These are phyloP conservation scores for Embidobia sp. DNA, from an alignment of 2,888 invertebrate genomes.

Conservation along the genomic window DNA sequence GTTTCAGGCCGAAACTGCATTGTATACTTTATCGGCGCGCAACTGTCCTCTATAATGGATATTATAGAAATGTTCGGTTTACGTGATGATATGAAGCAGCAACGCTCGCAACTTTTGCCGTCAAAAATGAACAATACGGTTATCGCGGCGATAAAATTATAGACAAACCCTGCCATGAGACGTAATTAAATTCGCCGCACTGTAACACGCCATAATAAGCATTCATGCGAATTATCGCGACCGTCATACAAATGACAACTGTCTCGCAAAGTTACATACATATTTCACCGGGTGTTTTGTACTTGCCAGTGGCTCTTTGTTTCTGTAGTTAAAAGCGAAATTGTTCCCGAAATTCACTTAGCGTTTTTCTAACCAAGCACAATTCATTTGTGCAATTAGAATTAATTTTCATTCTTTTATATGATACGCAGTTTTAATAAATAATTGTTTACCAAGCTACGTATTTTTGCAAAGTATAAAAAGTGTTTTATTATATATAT, in stretches of 20 bases:
- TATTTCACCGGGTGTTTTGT: conserved; percentile 5
- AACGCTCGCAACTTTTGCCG: neutral
- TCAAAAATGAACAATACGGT: conserved; percentile 15
- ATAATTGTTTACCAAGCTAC: no score
- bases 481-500: no score
- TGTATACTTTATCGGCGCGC: conserved; percentile 14
- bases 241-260: conserved; percentile 18
- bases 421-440: no score
- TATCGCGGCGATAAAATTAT: conserved; percentile 22
- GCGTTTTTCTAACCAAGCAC: no score
- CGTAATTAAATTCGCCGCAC: conserved; percentile 32
- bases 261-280: conserved; percentile 18
- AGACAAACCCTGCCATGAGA: conserved; percentile 10
- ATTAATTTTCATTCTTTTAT: neutral
- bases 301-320: neutral
- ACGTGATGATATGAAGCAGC: neutral
- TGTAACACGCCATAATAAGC: conserved; percentile 27
- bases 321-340: conserved; percentile 11
- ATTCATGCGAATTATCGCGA: conserved; percentile 26
- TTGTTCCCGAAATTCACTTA: neutral
- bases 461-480: no score
- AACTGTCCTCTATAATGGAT: neutral
- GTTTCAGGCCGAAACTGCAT: conserved; percentile 5
- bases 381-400: no score
- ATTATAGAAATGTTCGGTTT: neutral